Percentiles rank a stretch among this genome's conserved stretches.
phyloP scores from a whole-genome alignment of 2,113 vertebrate species.

The Burhinus bistriatus region DNA sequence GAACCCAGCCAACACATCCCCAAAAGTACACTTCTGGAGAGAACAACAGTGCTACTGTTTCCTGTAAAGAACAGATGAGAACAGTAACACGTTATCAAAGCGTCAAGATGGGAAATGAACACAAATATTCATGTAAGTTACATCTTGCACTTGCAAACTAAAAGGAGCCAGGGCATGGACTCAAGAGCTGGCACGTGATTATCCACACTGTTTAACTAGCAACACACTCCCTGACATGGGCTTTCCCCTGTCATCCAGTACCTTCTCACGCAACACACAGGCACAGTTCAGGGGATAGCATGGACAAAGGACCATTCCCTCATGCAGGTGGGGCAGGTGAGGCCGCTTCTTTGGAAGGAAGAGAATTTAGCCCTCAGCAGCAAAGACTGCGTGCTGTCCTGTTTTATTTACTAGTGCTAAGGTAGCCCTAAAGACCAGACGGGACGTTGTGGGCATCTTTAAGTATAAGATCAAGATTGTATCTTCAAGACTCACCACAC shows the following conservation, averaged over 20 bases:
- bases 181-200: not conserved
- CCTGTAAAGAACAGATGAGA: not conserved
- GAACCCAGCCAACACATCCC: not conserved
- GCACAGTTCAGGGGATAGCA: not conserved
- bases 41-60: not conserved
- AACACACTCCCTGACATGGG: not conserved
- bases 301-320: not conserved
- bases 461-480: constrained; percentile 11
- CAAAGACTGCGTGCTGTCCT: not conserved
- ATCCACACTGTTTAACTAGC: not conserved
- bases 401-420: not conserved
- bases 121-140: not conserved
- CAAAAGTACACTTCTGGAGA: not conserved
- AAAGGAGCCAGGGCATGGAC: not conserved
- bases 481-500: not conserved
- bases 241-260: not conserved
- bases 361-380: not conserved
- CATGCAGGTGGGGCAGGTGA: not conserved
- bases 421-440: not conserved
- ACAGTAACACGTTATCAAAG: not conserved
- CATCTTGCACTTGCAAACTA: not conserved
- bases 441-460: not conserved
- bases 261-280: not conserved
- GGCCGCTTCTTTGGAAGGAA: not conserved
- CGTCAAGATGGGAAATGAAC: not conserved